A percentile compares a stretch with the other conserved stretches of the same genome.
These are phyloP conservation scores for Nycticryphes semicollaris DNA, from an alignment of 2,113 vertebrate species.

Conservation along the genomic window DNA sequence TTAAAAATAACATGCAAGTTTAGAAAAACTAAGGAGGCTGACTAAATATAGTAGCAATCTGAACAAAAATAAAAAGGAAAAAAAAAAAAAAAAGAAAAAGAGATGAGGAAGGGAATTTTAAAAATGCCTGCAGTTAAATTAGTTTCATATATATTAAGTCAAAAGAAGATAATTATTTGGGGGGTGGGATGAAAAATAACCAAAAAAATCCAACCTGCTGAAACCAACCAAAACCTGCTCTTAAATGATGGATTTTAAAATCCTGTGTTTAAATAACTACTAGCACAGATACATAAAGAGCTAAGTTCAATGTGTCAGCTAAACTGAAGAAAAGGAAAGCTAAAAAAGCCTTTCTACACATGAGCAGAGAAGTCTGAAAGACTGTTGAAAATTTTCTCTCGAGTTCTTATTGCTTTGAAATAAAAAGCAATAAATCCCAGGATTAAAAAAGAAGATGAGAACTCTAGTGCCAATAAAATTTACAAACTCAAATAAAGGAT, in stretches of 20 bases:
- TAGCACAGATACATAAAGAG: background rate
- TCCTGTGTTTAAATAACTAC: background rate
- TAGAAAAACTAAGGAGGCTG: background rate
- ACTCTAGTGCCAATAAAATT: slow-evolving; percentile 54
- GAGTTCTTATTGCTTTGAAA: slow-evolving; percentile 34
- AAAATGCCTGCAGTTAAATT: background rate
- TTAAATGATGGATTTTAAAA: background rate
- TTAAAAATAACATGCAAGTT: background rate
- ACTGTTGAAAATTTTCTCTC: background rate
- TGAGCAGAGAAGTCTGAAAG: background rate
- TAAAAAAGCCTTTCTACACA: background rate
- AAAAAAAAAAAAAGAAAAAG: background rate
- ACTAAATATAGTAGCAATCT: background rate
- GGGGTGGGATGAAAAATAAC: background rate
- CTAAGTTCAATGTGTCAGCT: background rate
- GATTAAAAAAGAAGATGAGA: background rate
- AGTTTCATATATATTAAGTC: background rate
- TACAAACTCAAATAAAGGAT: slow-evolving; percentile 55
- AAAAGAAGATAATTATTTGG: background rate
- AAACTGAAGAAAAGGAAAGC: background rate
- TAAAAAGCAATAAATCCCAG: slow-evolving; percentile 43
- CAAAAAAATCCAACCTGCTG: background rate
- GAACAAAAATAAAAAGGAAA: background rate
- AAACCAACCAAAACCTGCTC: rapidly evolving
- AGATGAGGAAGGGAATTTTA: background rate